These are phyloP conservation scores for Arrhopalites spinosus DNA, from an alignment of 2,888 invertebrate species.

Conservation along the genomic window DNA sequence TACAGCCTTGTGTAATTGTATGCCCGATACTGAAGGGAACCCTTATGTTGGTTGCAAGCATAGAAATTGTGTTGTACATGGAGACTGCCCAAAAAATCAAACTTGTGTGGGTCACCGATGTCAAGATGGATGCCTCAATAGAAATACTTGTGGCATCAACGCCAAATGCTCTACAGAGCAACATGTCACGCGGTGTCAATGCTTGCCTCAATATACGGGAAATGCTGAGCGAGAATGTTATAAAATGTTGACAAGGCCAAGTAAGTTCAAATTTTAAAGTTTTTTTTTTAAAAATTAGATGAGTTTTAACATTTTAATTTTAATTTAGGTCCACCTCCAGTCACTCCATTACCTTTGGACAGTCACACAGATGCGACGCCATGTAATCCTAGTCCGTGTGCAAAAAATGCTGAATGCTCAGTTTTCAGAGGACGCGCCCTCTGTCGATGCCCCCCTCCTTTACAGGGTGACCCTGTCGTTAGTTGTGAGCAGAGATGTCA, in stretches of 20 bases:
- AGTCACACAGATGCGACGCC: not conserved
- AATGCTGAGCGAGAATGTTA: slow-evolving; percentile 18
- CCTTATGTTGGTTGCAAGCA: slow-evolving; percentile 24
- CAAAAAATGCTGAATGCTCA: slow-evolving; percentile 25
- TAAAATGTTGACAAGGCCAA: not conserved
- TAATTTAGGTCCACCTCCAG: not conserved
- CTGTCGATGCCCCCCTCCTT: slow-evolving; percentile 47
- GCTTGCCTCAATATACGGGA: slow-evolving; percentile 11
- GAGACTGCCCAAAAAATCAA: slow-evolving; percentile 19
- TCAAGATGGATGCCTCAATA: slow-evolving; percentile 18
- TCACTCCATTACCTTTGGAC: not conserved
- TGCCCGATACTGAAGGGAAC: slow-evolving; percentile 25
- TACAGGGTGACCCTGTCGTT: slow-evolving; percentile 47
- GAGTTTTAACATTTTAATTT: not conserved
- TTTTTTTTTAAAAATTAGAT: not conserved
- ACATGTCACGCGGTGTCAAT: slow-evolving; percentile 11
- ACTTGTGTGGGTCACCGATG: slow-evolving; percentile 20
- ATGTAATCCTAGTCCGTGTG: slow-evolving; percentile 29
- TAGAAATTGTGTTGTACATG: slow-evolving; percentile 6
- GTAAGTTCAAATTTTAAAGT: not conserved
- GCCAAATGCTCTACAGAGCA: slow-evolving; percentile 16
- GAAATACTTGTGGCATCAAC: slow-evolving; percentile 14
- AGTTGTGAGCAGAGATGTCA: slow-evolving; percentile 47
- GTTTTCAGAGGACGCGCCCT: slow-evolving; percentile 37
- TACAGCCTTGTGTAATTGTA: slow-evolving; percentile 16